Evolutionary conservation across 2,888 invertebrate genomes (phyloP), one percentile per base, ranked within the genome.

Genomic region (Cerastis leucographa): DNA sequence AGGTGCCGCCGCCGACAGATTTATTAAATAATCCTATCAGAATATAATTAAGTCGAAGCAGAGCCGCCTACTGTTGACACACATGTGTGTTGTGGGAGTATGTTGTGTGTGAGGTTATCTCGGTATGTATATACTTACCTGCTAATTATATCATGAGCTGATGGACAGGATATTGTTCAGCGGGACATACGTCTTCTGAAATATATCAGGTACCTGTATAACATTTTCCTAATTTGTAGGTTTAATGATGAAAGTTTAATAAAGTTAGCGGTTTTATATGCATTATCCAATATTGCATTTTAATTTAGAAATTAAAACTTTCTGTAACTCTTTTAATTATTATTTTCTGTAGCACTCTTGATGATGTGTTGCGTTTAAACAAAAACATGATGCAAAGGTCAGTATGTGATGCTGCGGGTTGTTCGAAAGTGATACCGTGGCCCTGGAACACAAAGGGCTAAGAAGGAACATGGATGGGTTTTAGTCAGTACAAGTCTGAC

Each of bases 1-100:
- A 97, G 96, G 96, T 74, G 59, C 42, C 59, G 22, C 44, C 72
- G 88, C 77, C 84, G 87, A 89, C 77, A 78, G 85, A 87, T 83
- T 75, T 76, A 80, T 85, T 83, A 61, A 78, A 78, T 76, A 79
- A 76, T 64, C 42, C 54, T 65, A 81, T 62, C 56, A 67, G 76
- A 76, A 70, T 82, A 74, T 80, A 77, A 82, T 80, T 80, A 84
- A 71, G 64, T 74, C 51, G 25, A 25, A 35, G 59, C 59, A 44
- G 68, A 77, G 44, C 64, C 71, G 82, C 68, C 71, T 59, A 71
- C 71, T 78, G 61, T 68, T 61, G 44, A 69, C 65, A 76, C 51
- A 71, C 66, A 44, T 61, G 71, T 71, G 65, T 74, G 56, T 65
- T 67, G 46, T 62, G 22, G 40, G 56, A 59, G 29, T 54, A 29